A percentile compares a stretch with the other conserved stretches of the same genome.
Evolutionary conservation across 2,113 vertebrate genomes (phyloP).

Genomic region (Poecilia latipinna): DNA sequence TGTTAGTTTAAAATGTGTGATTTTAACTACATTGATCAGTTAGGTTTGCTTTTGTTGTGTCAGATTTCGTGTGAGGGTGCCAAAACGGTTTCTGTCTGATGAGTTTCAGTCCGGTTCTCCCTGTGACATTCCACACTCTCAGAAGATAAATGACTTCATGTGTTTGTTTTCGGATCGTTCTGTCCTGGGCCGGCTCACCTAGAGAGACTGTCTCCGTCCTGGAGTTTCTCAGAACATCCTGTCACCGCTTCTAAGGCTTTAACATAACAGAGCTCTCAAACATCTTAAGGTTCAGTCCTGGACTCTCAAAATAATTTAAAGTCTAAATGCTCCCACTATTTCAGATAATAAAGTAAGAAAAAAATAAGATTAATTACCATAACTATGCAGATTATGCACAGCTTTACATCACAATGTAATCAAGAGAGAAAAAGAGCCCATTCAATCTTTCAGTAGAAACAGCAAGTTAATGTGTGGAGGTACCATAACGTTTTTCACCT

Average conservation of each 20-base stretch:
- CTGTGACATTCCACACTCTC: conserved; percentile 64
- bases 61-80: conserved; percentile 27
- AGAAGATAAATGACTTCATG: conserved; percentile 47
- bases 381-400: no score
- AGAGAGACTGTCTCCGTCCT: neutral
- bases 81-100: conserved; percentile 20
- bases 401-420: no score
- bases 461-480: no score
- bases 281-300: neutral
- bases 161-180: neutral
- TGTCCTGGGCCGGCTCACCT: neutral
- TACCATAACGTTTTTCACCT: no score
- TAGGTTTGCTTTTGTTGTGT: neutral
- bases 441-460: no score
- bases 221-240: neutral
- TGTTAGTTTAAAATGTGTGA: neutral
- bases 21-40: neutral
- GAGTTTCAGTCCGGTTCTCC: conserved; percentile 17
- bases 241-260: neutral
- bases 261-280: neutral
- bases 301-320: no score
- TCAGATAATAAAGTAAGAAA: no score
- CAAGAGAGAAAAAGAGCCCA: no score
- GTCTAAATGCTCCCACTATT: no score
- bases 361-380: no score